phyloP scores from a whole-genome alignment of 2,797 vertebrate genomes.

The Botia kubotai region DNA sequence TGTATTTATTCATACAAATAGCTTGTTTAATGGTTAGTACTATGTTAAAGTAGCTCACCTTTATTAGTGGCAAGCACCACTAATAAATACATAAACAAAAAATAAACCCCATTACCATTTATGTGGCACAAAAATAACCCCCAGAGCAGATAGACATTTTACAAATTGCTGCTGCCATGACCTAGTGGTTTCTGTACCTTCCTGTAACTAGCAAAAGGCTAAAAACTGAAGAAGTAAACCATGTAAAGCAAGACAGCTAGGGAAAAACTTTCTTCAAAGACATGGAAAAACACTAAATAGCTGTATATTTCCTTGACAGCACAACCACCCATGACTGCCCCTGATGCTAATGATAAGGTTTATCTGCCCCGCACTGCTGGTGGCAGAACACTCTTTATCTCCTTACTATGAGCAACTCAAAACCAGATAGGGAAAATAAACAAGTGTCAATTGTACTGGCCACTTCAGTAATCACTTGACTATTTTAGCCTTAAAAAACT shows the following conservation, averaged over 20 bases:
- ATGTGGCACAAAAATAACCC: too few relatives aligned
- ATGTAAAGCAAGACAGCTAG: not conserved
- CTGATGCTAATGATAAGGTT: slow-evolving; percentile 8
- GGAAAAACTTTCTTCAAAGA: not conserved
- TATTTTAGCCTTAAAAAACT: not conserved
- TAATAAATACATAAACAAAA: not conserved
- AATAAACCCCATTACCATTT: too few relatives aligned
- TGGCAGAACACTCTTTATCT: not conserved
- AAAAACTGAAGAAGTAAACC: not conserved
- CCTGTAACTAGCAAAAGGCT: not conserved
- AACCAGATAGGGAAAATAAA: not conserved
- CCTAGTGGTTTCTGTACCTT: not conserved
- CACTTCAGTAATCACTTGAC: not conserved
- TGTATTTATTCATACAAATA: not conserved
- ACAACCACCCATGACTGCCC: not conserved
- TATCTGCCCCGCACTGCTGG: not conserved
- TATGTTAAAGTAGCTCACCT: not conserved
- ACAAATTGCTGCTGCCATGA: too few relatives aligned
- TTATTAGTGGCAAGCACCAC: not conserved
- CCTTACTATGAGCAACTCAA: not conserved
- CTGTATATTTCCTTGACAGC: not conserved
- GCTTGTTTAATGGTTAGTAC: too few relatives aligned
- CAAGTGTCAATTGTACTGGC: not conserved
- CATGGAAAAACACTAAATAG: not conserved
- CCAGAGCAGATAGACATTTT: too few relatives aligned